Evolutionary conservation across 1,140 invertebrate genomes (phyloP), one percentile per base, ranked within the genome.

Genomic region (Chelonus insularis): DNA sequence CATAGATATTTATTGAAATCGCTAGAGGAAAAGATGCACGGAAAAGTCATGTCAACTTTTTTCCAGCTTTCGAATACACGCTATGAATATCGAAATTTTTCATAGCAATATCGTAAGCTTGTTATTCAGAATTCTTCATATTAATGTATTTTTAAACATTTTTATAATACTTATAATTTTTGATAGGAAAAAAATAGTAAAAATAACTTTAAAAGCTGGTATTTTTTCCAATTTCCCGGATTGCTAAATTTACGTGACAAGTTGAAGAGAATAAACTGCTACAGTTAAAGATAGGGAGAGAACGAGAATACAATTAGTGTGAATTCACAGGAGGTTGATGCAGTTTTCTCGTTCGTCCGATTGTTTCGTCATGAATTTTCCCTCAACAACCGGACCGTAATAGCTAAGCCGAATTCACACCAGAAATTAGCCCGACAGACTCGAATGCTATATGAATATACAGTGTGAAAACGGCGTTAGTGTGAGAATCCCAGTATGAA

Each of bases 281-380:
- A 29, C 21, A 37, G 18, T 34, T 39, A 64, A 65, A 62, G 36
- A 45, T 36, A 29, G 52, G 21, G 37, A 45, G 37, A 39, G 45
- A 39, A 55, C 21, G 58, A 56, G 59, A 63, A 72, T 69, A 73
- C 73, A 77, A 76, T 77, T 76, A 78, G 55, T 57, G 68, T 25
- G 66, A 76, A 76, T 78, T 78, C 62, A 60, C 52, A 62, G 41
- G 34, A 12, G 18, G 52, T 68, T 69, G 71, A 74, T 76, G 68
- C 71, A 71, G 72, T 76, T 76, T 74, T 76, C 73, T 63, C 70
- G 69, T 72, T 69, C 36, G 9, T 63, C 63, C 64, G 64, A 69
- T 71, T 72, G 68, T 73, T 73, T 73, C 62, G 65, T 60, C 57
- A 60, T 66, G 65, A 65, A 65, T 72, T 72, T 70, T 36, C 37